phyloP scores from a whole-genome alignment of 1,140 invertebrate species.

The Agrypnia vestita region DNA sequence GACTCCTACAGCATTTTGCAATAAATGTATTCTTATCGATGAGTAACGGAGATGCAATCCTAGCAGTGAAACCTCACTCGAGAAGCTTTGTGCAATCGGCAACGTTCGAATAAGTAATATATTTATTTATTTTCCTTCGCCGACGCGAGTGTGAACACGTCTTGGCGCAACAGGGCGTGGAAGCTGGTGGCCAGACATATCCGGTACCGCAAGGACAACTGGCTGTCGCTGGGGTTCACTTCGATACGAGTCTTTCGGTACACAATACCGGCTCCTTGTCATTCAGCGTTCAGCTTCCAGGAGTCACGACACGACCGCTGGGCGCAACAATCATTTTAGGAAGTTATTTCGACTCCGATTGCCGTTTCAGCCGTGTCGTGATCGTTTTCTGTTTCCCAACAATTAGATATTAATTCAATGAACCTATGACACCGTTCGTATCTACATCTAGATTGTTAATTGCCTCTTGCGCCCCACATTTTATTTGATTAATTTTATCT shows the following conservation, averaged over 20 bases:
- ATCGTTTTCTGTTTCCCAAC: slow-evolving; percentile 37
- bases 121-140: too few relatives aligned
- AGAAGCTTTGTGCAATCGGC: too few relatives aligned
- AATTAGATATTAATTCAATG: slow-evolving; percentile 37
- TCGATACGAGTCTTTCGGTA: slow-evolving; percentile 3
- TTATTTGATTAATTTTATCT: not conserved
- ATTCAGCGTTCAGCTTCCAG: slow-evolving; percentile 33
- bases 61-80: too few relatives aligned
- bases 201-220: slow-evolving; percentile 49
- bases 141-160: not conserved
- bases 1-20: too few relatives aligned
- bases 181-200: slow-evolving; percentile 34
- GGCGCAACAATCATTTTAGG: slow-evolving; percentile 21
- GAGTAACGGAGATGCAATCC: too few relatives aligned
- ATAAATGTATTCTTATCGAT: too few relatives aligned
- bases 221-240: slow-evolving; percentile 18
- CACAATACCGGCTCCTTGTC: slow-evolving; percentile 32
- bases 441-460: slow-evolving; percentile 10
- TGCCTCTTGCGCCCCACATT: not conserved
- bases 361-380: slow-evolving; percentile 18
- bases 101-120: too few relatives aligned
- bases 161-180: slow-evolving; percentile 9
- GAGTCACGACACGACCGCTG: slow-evolving; percentile 40
- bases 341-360: slow-evolving; percentile 25
- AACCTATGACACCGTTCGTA: slow-evolving; percentile 9